Conservation (phyloP, 2,113 vertebrate genomes). For the Fregetta grallaria region DNA sequence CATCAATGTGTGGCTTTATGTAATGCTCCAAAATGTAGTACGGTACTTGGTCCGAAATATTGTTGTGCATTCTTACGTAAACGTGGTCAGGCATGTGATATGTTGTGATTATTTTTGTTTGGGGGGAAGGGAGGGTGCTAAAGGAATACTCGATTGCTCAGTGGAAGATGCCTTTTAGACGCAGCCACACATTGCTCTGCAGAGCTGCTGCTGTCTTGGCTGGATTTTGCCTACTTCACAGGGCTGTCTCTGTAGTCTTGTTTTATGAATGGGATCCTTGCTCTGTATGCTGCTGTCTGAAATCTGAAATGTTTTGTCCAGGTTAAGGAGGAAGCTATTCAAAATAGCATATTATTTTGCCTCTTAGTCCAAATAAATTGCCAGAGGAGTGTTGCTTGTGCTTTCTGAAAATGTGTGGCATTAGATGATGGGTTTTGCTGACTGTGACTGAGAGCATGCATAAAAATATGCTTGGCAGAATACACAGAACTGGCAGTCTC, state of each 20-base stretch:
- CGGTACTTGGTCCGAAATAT: conserved; percentile 51
- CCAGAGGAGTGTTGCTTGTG: conserved; percentile 39
- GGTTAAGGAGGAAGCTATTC: conserved; percentile 37
- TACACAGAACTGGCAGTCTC: conserved; percentile 1
- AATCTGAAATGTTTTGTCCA: conserved; percentile 12
- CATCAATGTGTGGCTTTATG: neutral
- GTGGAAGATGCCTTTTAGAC: neutral
- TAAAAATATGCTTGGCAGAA: conserved; percentile 14
- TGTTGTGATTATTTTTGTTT: conserved; percentile 29
- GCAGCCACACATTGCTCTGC: neutral
- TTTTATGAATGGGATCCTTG: neutral
- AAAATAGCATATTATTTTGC: conserved; percentile 28
- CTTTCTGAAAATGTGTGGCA: conserved; percentile 9
- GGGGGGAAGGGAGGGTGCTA: neutral
- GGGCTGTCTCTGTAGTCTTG: neutral
- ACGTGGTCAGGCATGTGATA: conserved; percentile 37
- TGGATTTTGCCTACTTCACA: neutral
- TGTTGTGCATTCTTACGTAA: conserved; percentile 35
- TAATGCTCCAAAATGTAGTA: neutral
- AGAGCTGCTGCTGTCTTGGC: neutral
- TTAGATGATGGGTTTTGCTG: conserved; percentile 9
- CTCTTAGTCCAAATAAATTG: conserved; percentile 52
- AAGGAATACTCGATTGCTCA: neutral
- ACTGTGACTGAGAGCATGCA: conserved; percentile 4
- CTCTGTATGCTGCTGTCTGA: conserved; percentile 33